phyloP scores from a whole-genome alignment of 30 jellyfish, hydroid and myxozoan species.

The Chrysaora quinquecirrha region DNA sequence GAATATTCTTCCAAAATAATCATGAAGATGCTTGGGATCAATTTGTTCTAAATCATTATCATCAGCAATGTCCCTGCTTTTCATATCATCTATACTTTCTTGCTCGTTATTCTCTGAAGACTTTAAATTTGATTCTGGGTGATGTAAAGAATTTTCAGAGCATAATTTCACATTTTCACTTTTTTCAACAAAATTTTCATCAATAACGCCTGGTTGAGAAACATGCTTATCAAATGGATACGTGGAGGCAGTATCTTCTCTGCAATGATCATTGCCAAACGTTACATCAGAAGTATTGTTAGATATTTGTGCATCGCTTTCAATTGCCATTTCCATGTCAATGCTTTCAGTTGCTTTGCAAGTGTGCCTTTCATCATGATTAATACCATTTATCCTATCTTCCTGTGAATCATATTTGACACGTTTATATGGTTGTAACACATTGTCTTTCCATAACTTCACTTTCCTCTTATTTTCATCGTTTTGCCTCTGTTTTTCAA shows the following conservation, averaged over 20 bases:
- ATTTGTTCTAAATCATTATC: slow-evolving; percentile 9
- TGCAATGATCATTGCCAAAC: no score
- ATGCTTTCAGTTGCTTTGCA: background rate
- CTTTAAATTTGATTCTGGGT: background rate
- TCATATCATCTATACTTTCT: no score
- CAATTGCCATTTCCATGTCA: background rate
- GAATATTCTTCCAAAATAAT: slow-evolving; percentile 31
- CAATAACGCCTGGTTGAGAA: no score
- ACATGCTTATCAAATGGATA: no score
- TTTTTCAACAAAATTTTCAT: background rate
- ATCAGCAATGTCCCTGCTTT: no score
- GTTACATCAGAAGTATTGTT: background rate
- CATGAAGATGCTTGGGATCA: slow-evolving; percentile 13
- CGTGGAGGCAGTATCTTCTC: no score
- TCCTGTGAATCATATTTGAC: background rate
- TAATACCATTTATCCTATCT: background rate
- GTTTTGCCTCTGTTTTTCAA: no score
- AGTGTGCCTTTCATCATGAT: background rate
- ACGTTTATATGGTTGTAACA: background rate
- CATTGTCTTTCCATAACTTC: background rate
- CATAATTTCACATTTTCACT: background rate
- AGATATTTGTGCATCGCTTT: background rate
- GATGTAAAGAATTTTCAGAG: background rate
- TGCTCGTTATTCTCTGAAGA: background rate
- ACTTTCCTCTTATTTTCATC: background rate